Evolutionary conservation across 2,888 invertebrate species (phyloP).

Genomic region (Chironomus riparius): DNA sequence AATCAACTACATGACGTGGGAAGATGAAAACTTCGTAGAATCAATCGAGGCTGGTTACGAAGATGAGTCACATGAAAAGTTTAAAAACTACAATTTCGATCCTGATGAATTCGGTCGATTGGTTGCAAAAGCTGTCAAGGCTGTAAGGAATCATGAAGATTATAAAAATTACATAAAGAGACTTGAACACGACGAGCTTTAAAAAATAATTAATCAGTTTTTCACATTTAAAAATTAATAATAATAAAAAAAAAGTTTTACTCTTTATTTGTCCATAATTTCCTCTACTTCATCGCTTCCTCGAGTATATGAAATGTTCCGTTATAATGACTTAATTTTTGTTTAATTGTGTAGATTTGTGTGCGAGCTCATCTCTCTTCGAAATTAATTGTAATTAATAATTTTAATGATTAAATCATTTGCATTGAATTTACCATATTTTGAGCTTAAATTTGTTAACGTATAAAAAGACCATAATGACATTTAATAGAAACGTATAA

Average conservation of each 20-base stretch:
- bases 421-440: conserved; percentile 35
- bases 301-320: not conserved
- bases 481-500: conserved; percentile 40
- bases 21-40: conserved; percentile 48
- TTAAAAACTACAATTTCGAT: conserved; percentile 92
- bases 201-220: conserved; percentile 19
- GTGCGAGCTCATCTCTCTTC: not conserved
- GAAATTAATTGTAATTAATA: not conserved
- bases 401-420: not conserved
- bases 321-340: not conserved
- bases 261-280: conserved; percentile 18
- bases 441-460: conserved; percentile 41
- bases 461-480: conserved; percentile 38
- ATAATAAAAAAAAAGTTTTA: conserved; percentile 23
- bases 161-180: conserved; percentile 30
- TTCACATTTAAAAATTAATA: conserved; percentile 9
- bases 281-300: not conserved
- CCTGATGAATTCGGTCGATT: conserved; percentile 71
- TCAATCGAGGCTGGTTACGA: conserved; percentile 58
- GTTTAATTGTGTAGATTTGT: not conserved
- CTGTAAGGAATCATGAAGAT: conserved; percentile 48
- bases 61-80: conserved; percentile 87
- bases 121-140: conserved; percentile 58
- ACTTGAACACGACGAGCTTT: conserved; percentile 31
- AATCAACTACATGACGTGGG: conserved; percentile 54